Evolutionary conservation across 2,888 invertebrate genomes (phyloP).

Genomic region (Ptychoptera albimana): DNA sequence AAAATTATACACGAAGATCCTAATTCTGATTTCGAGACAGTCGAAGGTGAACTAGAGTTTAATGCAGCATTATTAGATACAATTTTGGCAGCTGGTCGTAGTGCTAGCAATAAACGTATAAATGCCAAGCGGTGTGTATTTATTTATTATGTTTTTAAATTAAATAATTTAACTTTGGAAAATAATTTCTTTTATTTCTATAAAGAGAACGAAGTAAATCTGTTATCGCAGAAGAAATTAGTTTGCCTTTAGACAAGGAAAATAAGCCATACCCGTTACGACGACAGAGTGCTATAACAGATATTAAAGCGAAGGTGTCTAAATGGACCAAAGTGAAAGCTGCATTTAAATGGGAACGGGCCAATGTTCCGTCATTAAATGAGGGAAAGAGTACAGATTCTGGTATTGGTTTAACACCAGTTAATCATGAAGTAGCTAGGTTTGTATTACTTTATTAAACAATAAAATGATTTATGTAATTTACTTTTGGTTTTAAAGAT

Average conservation of each 20-base stretch:
- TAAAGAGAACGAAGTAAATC: conserved; percentile 50
- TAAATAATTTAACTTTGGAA: background rate
- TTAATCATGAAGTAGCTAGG: conserved; percentile 34
- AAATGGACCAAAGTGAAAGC: conserved; percentile 85
- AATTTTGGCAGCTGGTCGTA: conserved; percentile 38
- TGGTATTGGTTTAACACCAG: conserved; percentile 31
- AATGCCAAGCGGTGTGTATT: conserved; percentile 27
- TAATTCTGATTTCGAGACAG: conserved; percentile 41
- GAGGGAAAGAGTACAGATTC: conserved; percentile 27
- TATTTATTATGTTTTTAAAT: conserved; percentile 6
- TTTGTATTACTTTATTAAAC: conserved; percentile 4
- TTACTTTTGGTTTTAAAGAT: conserved; percentile 16
- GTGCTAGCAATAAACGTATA: conserved; percentile 34
- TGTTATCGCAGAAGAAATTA: conserved; percentile 45
- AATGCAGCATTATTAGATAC: conserved; percentile 46
- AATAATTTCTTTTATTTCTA: conserved; percentile 11
- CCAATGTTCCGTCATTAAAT: conserved; percentile 33
- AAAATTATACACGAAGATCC: conserved; percentile 33
- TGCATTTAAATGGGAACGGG: conserved; percentile 74
- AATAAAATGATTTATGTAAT: background rate
- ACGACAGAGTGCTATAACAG: conserved; percentile 27
- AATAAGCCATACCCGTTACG: conserved; percentile 16
- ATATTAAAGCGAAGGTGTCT: conserved; percentile 28
- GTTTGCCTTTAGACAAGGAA: conserved; percentile 26
- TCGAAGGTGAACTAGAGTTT: conserved; percentile 30